Percentiles rank a stretch among this genome's conserved stretches.
Evolutionary conservation across 2,888 invertebrate genomes (phyloP).

Genomic region (Bembecia ichneumoniformis): DNA sequence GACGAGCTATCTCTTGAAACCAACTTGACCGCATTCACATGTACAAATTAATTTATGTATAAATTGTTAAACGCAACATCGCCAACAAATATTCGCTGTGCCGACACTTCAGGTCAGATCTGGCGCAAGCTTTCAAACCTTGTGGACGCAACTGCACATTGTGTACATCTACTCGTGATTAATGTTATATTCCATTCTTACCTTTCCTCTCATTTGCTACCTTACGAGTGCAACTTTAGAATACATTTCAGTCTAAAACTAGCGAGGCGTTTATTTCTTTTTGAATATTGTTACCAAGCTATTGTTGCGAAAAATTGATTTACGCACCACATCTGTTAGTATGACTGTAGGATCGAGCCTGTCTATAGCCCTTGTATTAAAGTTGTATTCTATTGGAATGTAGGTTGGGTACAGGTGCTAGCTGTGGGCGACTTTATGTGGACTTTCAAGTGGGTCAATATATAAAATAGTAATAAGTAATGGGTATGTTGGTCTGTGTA

Average conservation of each 20-base stretch:
- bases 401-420: not conserved
- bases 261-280: not conserved
- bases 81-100: slow-evolving; percentile 23
- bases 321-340: slow-evolving; percentile 60
- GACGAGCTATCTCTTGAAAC: no score
- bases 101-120: slow-evolving; percentile 42
- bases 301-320: slow-evolving; percentile 71
- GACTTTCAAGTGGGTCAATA: not conserved
- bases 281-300: slow-evolving; percentile 9
- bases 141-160: slow-evolving; percentile 59
- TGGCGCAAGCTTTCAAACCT: slow-evolving; percentile 54
- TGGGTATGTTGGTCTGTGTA: no score
- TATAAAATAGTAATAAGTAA: no score
- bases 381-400: not conserved
- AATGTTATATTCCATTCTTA: not conserved
- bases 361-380: not conserved
- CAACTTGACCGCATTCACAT: no score
- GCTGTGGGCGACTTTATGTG: not conserved
- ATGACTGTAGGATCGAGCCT: not conserved
- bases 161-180: slow-evolving; percentile 34
- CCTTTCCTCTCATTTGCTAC: not conserved
- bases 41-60: not conserved
- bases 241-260: not conserved
- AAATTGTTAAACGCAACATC: not conserved
- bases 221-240: not conserved